phyloP scores from a whole-genome alignment of 2,113 vertebrate genomes.

The Turdus rufiventris region DNA sequence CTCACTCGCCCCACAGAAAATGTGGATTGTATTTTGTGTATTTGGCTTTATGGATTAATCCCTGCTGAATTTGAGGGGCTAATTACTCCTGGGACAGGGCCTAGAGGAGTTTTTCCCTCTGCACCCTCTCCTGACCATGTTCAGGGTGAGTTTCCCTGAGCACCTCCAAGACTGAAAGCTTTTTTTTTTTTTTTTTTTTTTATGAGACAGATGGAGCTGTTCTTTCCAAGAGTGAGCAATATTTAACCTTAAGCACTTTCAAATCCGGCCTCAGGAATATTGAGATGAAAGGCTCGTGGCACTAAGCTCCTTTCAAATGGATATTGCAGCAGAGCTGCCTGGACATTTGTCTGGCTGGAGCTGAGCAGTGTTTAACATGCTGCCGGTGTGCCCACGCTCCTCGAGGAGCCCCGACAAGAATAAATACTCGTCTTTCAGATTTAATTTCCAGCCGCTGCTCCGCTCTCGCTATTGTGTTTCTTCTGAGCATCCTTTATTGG shows the following conservation, averaged over 20 bases:
- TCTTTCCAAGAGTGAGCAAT: conserved; percentile 65
- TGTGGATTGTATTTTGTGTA: neutral
- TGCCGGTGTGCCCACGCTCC: neutral
- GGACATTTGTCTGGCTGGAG: conserved; percentile 43
- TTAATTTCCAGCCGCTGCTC: neutral
- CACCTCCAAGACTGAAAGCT: conserved; percentile 42
- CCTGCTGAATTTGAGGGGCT: neutral
- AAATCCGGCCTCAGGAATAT: conserved; percentile 61
- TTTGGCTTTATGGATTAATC: neutral
- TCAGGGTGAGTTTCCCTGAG: conserved; percentile 26
- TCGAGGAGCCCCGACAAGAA: conserved; percentile 41
- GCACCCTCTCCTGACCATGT: neutral
- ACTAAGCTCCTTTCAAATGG: conserved; percentile 60
- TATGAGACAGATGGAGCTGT: conserved; percentile 48
- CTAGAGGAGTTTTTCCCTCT: neutral
- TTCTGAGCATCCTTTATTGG: conserved; percentile 12
- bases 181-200: conserved; percentile 21
- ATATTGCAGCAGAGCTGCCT: conserved; percentile 43
- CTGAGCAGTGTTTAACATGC: conserved; percentile 50
- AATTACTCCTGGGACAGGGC: neutral
- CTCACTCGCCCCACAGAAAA: neutral
- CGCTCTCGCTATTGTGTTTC: neutral
- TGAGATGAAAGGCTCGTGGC: conserved; percentile 59
- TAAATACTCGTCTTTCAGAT: conserved; percentile 51
- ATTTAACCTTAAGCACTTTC: conserved; percentile 67